Conservation (phyloP, 2,797 vertebrate species). For the Falco cherrug region DNA sequence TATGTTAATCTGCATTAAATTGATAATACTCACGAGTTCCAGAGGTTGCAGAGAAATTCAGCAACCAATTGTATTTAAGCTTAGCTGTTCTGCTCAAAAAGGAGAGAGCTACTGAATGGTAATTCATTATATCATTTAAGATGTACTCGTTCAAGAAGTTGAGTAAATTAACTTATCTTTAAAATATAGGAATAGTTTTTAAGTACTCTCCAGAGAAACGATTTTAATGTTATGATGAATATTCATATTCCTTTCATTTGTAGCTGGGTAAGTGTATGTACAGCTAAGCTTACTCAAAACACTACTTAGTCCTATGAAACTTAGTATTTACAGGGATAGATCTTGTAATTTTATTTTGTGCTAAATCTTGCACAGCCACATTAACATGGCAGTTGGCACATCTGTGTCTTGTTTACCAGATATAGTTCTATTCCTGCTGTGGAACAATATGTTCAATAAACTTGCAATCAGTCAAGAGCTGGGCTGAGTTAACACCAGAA, state of each 20-base stretch:
- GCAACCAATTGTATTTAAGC: background rate
- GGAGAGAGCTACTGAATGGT: background rate
- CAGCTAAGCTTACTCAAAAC: background rate
- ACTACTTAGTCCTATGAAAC: background rate
- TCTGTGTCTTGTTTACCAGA: constrained; percentile 52
- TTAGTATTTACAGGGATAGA: background rate
- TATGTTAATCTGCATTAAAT: background rate
- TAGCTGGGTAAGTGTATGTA: background rate
- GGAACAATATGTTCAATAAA: constrained; percentile 52
- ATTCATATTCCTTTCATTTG: background rate
- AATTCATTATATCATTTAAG: background rate
- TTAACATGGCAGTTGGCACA: constrained; percentile 20
- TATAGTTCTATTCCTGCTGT: constrained; percentile 6
- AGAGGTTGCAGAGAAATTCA: background rate
- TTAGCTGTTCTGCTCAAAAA: background rate
- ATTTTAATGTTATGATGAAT: background rate
- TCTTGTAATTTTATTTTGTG: constrained; percentile 38
- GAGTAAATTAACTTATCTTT: background rate
- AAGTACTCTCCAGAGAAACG: background rate
- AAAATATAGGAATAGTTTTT: background rate
- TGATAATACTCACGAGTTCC: background rate
- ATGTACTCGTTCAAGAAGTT: background rate
- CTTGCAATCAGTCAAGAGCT: constrained; percentile 20
- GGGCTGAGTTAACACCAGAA: constrained; percentile 31
- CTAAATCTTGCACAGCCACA: background rate